Evolutionary conservation across 2,888 invertebrate species (phyloP).

Genomic region (Schrankia costaestrigalis): DNA sequence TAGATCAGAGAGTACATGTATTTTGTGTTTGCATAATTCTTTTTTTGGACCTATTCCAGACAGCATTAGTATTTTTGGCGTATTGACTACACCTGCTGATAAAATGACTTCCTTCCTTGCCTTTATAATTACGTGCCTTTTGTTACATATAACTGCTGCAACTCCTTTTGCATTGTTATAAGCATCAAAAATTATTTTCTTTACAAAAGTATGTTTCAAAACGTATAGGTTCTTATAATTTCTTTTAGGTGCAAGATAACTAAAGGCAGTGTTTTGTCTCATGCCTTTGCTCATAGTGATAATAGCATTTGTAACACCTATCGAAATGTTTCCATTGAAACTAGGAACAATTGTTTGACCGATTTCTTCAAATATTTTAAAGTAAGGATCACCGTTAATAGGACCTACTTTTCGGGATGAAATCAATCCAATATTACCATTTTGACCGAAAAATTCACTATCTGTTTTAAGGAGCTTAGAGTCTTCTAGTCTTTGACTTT

Average conservation of each 20-base stretch:
- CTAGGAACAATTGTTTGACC: constrained; percentile 2
- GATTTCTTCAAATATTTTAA: constrained; percentile 1
- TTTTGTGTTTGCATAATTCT: constrained; percentile 37
- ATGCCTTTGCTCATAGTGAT: constrained; percentile 7
- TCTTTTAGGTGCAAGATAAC: constrained; percentile 7
- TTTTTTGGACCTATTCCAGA: constrained; percentile 49
- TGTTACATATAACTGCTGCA: constrained; percentile 33
- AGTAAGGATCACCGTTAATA: constrained; percentile 1
- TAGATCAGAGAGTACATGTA: constrained; percentile 33
- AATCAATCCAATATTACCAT: constrained; percentile 7
- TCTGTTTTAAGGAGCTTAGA: background rate
- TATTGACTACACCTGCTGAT: constrained; percentile 47
- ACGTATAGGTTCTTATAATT: constrained; percentile 14
- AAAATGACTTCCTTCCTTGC: constrained; percentile 45
- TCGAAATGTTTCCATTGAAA: constrained; percentile 6
- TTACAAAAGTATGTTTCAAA: constrained; percentile 12
- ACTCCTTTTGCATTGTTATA: constrained; percentile 31
- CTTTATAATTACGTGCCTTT: constrained; percentile 14
- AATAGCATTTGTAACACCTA: constrained; percentile 9
- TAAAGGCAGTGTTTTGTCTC: constrained; percentile 11
- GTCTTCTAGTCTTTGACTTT: constrained; percentile 33
- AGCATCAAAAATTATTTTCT: constrained; percentile 14
- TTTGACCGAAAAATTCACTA: constrained; percentile 2
- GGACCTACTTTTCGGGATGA: background rate
- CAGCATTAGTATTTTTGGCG: constrained; percentile 50